A percentile compares a stretch with the other conserved stretches of the same genome.
These are phyloP conservation scores for Phasia obesa DNA, from an alignment of 2,888 invertebrate genomes.

Conservation along the genomic window DNA sequence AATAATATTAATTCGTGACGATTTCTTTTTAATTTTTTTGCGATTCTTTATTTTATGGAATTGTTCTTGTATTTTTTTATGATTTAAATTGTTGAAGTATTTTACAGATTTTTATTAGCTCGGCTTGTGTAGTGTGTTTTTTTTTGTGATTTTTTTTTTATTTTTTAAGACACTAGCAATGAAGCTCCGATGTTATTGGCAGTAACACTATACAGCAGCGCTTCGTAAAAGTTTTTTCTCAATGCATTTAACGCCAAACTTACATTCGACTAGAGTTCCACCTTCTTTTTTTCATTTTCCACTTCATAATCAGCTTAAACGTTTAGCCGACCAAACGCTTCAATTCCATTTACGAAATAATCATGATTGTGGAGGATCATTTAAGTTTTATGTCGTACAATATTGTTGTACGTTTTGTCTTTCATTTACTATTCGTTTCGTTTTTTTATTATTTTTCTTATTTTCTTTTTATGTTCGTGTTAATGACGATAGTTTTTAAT, in stretches of 20 bases:
- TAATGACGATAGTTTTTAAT: constrained; percentile 43
- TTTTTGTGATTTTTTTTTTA: constrained; percentile 16
- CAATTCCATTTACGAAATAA: constrained; percentile 20
- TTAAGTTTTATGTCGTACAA: constrained; percentile 32
- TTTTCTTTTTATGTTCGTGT: constrained; percentile 26
- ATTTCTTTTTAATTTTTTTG: constrained; percentile 38
- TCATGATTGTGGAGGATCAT: constrained; percentile 42
- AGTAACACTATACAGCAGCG: constrained; percentile 52
- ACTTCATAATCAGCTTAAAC: constrained; percentile 15
- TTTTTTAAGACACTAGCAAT: constrained; percentile 9
- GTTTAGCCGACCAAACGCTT: background rate
- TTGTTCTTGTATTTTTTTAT: constrained; percentile 55
- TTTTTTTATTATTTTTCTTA: background rate
- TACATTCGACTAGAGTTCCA: constrained; percentile 30
- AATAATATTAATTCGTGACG: constrained; percentile 68
- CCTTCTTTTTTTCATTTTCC: constrained; percentile 29
- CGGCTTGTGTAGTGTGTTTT: constrained; percentile 1
- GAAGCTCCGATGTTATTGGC: constrained; percentile 22
- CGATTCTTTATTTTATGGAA: constrained; percentile 37
- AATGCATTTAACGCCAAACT: constrained; percentile 63
- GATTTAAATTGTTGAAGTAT: constrained; percentile 61
- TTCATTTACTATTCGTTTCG: constrained; percentile 32
- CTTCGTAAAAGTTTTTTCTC: constrained; percentile 40
- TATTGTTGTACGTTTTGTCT: constrained; percentile 19
- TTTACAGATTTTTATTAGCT: constrained; percentile 61